Evolutionary conservation across 2,888 invertebrate genomes (phyloP).

Genomic region (Pristionchus exspectatus): DNA sequence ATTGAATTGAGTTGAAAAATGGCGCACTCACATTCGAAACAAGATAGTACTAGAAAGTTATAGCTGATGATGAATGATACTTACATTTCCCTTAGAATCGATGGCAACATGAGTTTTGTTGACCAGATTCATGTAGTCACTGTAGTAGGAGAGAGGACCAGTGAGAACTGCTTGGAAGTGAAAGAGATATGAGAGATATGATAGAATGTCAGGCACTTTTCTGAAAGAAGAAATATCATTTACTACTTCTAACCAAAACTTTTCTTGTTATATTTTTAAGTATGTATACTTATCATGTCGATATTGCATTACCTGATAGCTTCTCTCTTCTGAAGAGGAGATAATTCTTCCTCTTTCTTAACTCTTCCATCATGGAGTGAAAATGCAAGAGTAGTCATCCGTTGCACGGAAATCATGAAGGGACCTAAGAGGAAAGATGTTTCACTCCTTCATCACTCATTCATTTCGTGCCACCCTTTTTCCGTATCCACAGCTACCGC

Average conservation of each 20-base stretch:
- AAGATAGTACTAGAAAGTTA: neutral
- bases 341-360: constrained; percentile 84
- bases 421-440: constrained; percentile 82
- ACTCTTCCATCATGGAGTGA: constrained; percentile 90
- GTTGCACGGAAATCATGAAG: constrained; percentile 95
- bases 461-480: neutral
- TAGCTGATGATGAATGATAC: neutral
- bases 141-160: constrained; percentile 94
- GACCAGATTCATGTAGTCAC: constrained; percentile 94
- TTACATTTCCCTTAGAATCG: constrained; percentile 64
- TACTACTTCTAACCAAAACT: neutral
- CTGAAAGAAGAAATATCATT: constrained; percentile 77
- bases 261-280: too few species aligned
- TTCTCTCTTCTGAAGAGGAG: constrained; percentile 86
- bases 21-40: too few species aligned
- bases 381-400: constrained; percentile 92
- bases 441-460: neutral
- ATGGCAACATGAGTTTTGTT: constrained; percentile 83
- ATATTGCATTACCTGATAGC: constrained; percentile 82
- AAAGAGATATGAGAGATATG: constrained; percentile 90
- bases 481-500: neutral
- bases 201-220: constrained; percentile 88
- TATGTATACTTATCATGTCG: too few species aligned
- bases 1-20: neutral
- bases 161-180: constrained; percentile 88